A percentile compares a stretch with the other conserved stretches of the same genome.
phyloP scores from a whole-genome alignment of 2,797 vertebrate genomes.

The Anas acuta region DNA sequence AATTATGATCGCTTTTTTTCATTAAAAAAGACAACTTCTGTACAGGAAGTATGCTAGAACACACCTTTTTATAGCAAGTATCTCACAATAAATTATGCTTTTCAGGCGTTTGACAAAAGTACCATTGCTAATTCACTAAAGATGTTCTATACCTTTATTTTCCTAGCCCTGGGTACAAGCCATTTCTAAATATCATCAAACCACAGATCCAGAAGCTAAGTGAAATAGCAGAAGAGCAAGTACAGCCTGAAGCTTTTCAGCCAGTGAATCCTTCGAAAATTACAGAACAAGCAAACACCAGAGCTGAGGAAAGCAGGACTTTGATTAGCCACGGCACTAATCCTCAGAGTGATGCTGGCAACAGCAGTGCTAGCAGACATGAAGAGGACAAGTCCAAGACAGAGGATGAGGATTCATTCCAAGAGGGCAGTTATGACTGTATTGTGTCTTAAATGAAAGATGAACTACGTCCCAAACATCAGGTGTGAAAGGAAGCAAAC shows the following conservation, averaged over 20 bases:
- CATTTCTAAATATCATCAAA: slow-evolving; percentile 93
- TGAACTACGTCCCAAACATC: slow-evolving; percentile 37
- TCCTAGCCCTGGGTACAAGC: slow-evolving; percentile 94
- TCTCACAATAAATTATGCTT: background rate
- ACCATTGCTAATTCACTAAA: background rate
- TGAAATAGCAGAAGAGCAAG: slow-evolving; percentile 85
- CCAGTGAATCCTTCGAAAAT: slow-evolving; percentile 83
- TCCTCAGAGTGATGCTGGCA: slow-evolving; percentile 78
- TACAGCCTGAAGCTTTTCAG: slow-evolving; percentile 91
- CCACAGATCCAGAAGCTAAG: slow-evolving; percentile 92
- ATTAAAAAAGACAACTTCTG: background rate
- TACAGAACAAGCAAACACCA: slow-evolving; percentile 74
- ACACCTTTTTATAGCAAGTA: background rate
- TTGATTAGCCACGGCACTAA: slow-evolving; percentile 75
- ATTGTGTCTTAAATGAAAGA: slow-evolving; percentile 85
- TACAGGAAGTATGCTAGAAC: background rate
- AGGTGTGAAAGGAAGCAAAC: slow-evolving; percentile 58
- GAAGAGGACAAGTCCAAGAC: slow-evolving; percentile 81
- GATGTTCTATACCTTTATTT: background rate
- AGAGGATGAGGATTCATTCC: slow-evolving; percentile 84
- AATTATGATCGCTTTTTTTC: background rate
- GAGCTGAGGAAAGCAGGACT: slow-evolving; percentile 86
- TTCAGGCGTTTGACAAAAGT: background rate
- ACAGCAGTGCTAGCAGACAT: slow-evolving; percentile 62
- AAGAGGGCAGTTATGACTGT: slow-evolving; percentile 93